Percentiles rank a stretch among this genome's conserved stretches.
Evolutionary conservation across 2,888 invertebrate species (phyloP).

Genomic region (Monochamus alternatus): DNA sequence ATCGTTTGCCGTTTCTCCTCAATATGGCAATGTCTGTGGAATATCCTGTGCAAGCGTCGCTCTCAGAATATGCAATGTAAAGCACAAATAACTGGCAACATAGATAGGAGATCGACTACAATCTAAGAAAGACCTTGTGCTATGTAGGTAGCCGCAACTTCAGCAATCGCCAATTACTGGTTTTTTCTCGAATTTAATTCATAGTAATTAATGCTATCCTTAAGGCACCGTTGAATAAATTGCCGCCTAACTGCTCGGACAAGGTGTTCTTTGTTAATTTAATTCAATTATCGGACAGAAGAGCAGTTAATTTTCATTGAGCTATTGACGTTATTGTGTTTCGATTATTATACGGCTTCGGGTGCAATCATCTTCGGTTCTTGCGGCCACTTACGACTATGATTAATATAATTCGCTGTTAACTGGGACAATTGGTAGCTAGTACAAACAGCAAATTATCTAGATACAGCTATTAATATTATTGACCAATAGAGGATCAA

Average conservation of each 20-base stretch:
- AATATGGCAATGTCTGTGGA: background rate
- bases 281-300: background rate
- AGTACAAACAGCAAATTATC: background rate
- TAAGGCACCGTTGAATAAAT: background rate
- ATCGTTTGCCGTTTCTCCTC: background rate
- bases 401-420: background rate
- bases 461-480: background rate
- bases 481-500: background rate
- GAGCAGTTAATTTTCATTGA: conserved; percentile 4
- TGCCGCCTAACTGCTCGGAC: background rate
- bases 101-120: background rate
- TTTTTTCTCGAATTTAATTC: background rate
- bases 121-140: background rate
- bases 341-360: background rate
- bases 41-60: background rate
- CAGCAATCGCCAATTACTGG: background rate
- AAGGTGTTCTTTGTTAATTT: background rate
- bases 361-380: background rate
- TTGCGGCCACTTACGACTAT: background rate
- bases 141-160: background rate
- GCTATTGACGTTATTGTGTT: conserved; percentile 8
- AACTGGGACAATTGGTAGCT: background rate
- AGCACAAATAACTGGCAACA: background rate
- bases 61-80: background rate
- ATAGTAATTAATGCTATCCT: background rate